Evolutionary conservation across 2,797 vertebrate species (phyloP).

Genomic region (Gambelia wislizenii): DNA sequence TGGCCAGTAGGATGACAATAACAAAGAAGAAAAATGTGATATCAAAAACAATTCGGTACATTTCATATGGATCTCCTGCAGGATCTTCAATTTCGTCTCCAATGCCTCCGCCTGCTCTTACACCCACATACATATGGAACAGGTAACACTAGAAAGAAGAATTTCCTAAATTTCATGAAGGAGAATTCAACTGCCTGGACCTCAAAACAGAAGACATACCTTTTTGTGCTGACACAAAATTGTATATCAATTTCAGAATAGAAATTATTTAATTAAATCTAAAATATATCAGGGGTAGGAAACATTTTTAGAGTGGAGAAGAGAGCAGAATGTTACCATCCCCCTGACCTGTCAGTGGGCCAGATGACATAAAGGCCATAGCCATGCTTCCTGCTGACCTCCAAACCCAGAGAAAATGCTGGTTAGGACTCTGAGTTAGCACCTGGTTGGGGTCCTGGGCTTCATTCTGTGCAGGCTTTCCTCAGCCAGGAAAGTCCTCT

Average conservation of each 20-base stretch:
- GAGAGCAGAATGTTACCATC: too few species aligned
- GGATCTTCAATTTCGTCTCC: slow-evolving; percentile 99
- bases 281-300: neutral
- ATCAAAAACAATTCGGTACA: slow-evolving; percentile 98
- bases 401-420: too few species aligned
- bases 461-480: too few species aligned
- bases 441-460: too few species aligned
- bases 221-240: neutral
- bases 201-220: neutral
- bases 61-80: slow-evolving; percentile 96
- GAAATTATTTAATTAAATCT: neutral
- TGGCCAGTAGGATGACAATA: slow-evolving; percentile 97
- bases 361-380: too few species aligned
- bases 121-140: slow-evolving; percentile 99
- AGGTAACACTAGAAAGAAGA: slow-evolving; percentile 89
- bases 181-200: slow-evolving; percentile 10
- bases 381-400: too few species aligned
- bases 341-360: too few species aligned
- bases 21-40: slow-evolving; percentile 99
- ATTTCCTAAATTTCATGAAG: neutral
- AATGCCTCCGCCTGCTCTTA: slow-evolving; percentile 97
- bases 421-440: too few species aligned
- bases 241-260: neutral
- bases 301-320: too few species aligned
- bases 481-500: too few species aligned